Conservation (phyloP, 2,888 invertebrate species). For the Andrena hattorfiana region DNA sequence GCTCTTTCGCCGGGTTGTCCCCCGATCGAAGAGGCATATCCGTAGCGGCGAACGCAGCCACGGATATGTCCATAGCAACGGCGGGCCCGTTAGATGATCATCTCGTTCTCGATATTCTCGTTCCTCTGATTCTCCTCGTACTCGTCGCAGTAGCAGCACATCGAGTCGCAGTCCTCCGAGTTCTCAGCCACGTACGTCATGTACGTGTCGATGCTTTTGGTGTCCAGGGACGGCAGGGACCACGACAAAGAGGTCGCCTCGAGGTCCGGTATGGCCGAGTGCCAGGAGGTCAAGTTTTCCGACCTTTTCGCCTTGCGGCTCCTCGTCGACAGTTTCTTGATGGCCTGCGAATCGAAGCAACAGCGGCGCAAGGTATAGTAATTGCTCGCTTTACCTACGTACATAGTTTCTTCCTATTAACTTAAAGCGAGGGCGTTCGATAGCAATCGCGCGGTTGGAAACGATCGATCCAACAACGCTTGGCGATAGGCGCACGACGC, state of each 20-base stretch:
- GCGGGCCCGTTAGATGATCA: conserved; percentile 78
- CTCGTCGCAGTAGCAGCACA: conserved; percentile 81
- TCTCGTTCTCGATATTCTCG: conserved; percentile 83
- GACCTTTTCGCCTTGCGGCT: conserved; percentile 76
- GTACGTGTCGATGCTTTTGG: conserved; percentile 82
- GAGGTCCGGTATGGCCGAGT: conserved; percentile 72
- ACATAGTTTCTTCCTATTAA: too few species aligned
- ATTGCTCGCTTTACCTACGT: too few species aligned
- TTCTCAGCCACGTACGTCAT: conserved; percentile 80
- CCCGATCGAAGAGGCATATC: neutral
- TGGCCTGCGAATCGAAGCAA: conserved; percentile 73
- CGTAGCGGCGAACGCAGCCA: neutral
- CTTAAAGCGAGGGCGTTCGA: too few species aligned
- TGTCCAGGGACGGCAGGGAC: conserved; percentile 79
- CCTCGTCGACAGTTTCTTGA: conserved; percentile 80
- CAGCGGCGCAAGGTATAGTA: neutral
- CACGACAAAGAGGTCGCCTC: conserved; percentile 78
- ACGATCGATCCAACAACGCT: too few species aligned
- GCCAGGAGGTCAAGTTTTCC: conserved; percentile 64
- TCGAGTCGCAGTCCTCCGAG: conserved; percentile 75
- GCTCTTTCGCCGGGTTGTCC: neutral
- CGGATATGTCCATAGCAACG: neutral
- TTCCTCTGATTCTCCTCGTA: conserved; percentile 82
- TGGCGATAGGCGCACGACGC: too few species aligned
- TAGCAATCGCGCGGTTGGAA: too few species aligned